A percentile compares a stretch with the other conserved stretches of the same genome.
These are phyloP conservation scores for Cryptomyrus ogoouensis DNA, from an alignment of 2,113 vertebrate species.

Conservation along the genomic window DNA sequence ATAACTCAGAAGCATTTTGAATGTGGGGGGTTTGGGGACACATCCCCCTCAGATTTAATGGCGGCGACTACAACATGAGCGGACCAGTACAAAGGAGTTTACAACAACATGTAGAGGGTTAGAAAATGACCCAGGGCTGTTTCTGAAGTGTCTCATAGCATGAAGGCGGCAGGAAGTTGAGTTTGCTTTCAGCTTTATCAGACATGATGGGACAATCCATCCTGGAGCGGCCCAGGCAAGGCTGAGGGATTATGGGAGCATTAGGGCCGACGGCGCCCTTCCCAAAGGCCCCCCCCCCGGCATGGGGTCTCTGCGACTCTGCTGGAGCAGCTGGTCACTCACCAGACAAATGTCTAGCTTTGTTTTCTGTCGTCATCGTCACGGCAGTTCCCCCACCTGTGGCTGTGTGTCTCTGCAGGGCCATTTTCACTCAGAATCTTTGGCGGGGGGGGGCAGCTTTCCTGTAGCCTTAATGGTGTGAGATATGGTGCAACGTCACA, in stretches of 20 bases:
- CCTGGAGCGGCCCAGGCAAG: neutral
- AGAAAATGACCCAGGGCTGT: neutral
- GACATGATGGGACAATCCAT: neutral
- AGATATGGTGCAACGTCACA: neutral
- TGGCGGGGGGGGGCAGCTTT: neutral
- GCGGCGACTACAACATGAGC: neutral
- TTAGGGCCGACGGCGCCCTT: neutral
- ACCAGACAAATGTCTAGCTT: neutral
- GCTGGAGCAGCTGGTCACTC: neutral
- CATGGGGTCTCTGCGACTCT: neutral
- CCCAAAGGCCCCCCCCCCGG: neutral
- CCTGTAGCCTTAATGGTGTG: neutral
- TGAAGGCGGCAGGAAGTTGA: neutral
- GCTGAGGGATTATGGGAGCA: slow-evolving; percentile 3
- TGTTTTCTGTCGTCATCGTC: neutral
- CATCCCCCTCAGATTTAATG: too few relatives aligned
- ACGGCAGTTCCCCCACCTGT: neutral
- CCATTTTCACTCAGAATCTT: neutral
- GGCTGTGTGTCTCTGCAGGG: neutral
- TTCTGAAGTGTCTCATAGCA: neutral
- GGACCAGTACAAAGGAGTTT: neutral
- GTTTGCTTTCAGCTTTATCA: neutral
- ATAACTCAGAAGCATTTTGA: neutral
- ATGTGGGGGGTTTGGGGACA: too few relatives aligned
- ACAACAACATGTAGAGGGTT: neutral